Evolutionary conservation across 64 coral and sea anemone species (phyloP).

Genomic region (Hydrozoanthus tunicans): DNA sequence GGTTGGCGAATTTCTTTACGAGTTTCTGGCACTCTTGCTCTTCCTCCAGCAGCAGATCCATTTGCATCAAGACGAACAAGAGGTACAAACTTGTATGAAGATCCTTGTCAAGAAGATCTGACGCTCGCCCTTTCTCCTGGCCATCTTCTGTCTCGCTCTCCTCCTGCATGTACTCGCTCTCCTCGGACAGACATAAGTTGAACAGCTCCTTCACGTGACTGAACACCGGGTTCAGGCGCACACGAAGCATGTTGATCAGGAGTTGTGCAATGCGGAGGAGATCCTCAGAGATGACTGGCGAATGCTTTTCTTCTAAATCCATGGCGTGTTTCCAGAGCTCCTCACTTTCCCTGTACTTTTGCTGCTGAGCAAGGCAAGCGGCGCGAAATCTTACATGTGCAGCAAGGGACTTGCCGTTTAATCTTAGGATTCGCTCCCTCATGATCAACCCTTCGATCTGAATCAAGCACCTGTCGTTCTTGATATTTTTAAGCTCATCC

Average conservation of each 20-base stretch:
- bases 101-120: constrained; percentile 45
- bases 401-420: constrained; percentile 51
- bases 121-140: constrained; percentile 3
- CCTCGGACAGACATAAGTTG: constrained; percentile 47
- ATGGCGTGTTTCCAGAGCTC: constrained; percentile 70
- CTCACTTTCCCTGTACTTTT: constrained; percentile 43
- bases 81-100: constrained; percentile 47
- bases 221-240: constrained; percentile 42
- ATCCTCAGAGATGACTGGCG: constrained; percentile 47
- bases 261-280: constrained; percentile 63
- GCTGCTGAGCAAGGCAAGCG: constrained; percentile 54
- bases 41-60: constrained; percentile 51
- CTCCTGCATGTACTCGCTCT: constrained; percentile 30
- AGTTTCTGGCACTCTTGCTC: constrained; percentile 53
- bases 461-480: constrained; percentile 49
- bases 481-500: constrained; percentile 52
- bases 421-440: constrained; percentile 59
- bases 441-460: constrained; percentile 74
- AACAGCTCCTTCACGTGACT: constrained; percentile 63
- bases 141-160: constrained; percentile 20
- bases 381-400: constrained; percentile 59
- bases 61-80: constrained; percentile 49
- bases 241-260: constrained; percentile 54
- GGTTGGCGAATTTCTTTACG: constrained; percentile 58
- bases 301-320: constrained; percentile 60